Percentiles rank a stretch among this genome's conserved stretches.
Conservation (phyloP, 2,888 invertebrate genomes). For the Lasioglossum villosulum region DNA sequence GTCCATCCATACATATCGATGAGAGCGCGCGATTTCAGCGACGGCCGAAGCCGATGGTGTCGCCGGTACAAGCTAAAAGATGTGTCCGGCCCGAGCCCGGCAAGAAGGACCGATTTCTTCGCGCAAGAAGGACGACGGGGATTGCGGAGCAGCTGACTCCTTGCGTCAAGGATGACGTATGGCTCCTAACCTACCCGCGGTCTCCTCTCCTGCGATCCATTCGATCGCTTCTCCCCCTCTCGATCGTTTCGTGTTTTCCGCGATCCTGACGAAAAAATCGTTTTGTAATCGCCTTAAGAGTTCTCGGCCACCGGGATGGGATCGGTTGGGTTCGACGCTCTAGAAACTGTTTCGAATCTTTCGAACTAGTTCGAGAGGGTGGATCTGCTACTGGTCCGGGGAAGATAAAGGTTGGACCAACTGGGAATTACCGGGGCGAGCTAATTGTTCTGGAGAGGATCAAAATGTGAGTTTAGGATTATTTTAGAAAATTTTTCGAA, state of each 20-base stretch:
- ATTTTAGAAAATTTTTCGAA: not conserved
- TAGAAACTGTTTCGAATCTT: not conserved
- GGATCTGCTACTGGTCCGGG: not conserved
- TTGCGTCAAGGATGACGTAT: conserved; percentile 81
- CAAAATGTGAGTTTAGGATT: not conserved
- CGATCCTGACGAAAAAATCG: not conserved
- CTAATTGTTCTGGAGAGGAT: not conserved
- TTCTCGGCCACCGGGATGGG: not conserved
- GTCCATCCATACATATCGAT: conserved; percentile 82
- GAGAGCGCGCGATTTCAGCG: conserved; percentile 69
- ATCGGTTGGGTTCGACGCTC: not conserved
- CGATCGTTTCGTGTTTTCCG: not conserved
- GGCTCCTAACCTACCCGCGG: conserved; percentile 56
- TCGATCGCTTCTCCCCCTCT: not conserved
- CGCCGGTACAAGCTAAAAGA: conserved; percentile 77
- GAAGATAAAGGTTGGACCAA: not conserved
- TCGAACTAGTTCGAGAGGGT: not conserved
- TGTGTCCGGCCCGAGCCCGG: conserved; percentile 71
- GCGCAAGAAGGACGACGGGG: conserved; percentile 77
- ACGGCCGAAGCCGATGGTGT: conserved; percentile 69
- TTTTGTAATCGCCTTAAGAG: not conserved
- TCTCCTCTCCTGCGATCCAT: conserved; percentile 42
- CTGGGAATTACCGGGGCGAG: not conserved
- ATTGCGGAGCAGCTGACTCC: conserved; percentile 75
- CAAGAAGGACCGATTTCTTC: conserved; percentile 77